Evolutionary conservation across 2,797 vertebrate species (phyloP).

Genomic region (Enteromius afrohamiltoni): DNA sequence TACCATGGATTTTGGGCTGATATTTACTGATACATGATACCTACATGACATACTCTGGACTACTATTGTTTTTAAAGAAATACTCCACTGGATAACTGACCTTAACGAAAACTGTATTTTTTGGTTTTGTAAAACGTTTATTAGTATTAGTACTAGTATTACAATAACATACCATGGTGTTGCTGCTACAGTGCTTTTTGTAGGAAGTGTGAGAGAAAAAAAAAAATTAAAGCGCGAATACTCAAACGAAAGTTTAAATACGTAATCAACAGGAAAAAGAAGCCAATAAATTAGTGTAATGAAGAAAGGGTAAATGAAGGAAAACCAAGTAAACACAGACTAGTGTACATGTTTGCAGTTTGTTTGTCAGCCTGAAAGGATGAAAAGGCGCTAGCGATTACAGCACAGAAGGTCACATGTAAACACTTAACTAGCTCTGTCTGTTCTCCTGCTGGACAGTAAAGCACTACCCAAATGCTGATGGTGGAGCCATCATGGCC

Average conservation of each 20-base stretch:
- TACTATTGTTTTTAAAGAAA: not conserved
- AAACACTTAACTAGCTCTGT: conserved; percentile 31
- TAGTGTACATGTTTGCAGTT: conserved; percentile 16
- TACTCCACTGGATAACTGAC: no score
- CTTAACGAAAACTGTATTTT: not conserved
- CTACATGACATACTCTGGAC: not conserved
- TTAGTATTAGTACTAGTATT: not conserved
- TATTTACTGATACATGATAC: not conserved
- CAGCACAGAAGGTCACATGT: conserved; percentile 23
- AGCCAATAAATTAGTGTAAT: not conserved
- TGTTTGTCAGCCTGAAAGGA: conserved; percentile 9
- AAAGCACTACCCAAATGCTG: conserved; percentile 21
- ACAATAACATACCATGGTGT: not conserved
- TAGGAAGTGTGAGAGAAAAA: not conserved
- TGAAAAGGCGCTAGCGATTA: not conserved
- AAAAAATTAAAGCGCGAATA: not conserved
- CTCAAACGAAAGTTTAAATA: not conserved
- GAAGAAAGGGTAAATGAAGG: not conserved
- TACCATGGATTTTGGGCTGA: not conserved
- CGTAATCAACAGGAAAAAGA: not conserved
- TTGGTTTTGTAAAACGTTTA: not conserved
- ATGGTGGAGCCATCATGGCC: conserved; percentile 28
- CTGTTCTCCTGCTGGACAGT: conserved; percentile 31
- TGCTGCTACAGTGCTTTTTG: not conserved
- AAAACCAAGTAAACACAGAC: not conserved